Conservation (phyloP, 2,113 vertebrate genomes). For the Xiphophorus maculatus region DNA sequence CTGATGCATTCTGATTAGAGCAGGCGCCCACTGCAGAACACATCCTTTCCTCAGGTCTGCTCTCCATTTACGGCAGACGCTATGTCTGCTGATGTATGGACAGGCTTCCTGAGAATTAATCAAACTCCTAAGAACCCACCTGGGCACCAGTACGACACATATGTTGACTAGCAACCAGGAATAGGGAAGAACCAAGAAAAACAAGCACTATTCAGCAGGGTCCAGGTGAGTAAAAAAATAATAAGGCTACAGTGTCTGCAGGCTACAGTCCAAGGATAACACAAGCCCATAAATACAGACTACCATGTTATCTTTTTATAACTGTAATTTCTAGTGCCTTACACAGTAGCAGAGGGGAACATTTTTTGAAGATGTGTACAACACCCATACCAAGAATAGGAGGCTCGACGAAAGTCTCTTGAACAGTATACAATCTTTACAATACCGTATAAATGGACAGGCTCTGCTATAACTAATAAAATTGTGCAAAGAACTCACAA, state of each 20-base stretch:
- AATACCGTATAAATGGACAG: no score
- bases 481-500: neutral
- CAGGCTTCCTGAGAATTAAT: slow-evolving; percentile 39
- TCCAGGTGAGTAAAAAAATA: slow-evolving; percentile 31
- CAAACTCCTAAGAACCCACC: slow-evolving; percentile 23
- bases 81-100: slow-evolving; percentile 35
- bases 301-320: slow-evolving; percentile 6
- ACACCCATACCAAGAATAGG: neutral
- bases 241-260: slow-evolving; percentile 22
- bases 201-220: slow-evolving; percentile 25
- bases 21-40: slow-evolving; percentile 49
- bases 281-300: slow-evolving; percentile 1
- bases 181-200: neutral
- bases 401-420: neutral
- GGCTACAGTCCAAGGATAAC: slow-evolving; percentile 28
- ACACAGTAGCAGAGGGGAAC: neutral
- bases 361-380: neutral
- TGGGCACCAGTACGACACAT: neutral
- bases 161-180: neutral
- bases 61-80: slow-evolving; percentile 27
- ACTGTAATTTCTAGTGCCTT: neutral
- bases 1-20: slow-evolving; percentile 58
- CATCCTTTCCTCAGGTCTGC: slow-evolving; percentile 35
- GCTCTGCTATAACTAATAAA: neutral
- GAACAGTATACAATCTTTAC: neutral